These are phyloP conservation scores for Mus musculus DNA, from an alignment of 2,113 vertebrate species.

Conservation along the genomic window GRCm39 chr6:38582001-38582500, in stretches of 20 bases:
- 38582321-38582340: conserved; percentile 35
- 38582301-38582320: conserved; percentile 54
- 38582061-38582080: neutral
- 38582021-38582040: neutral
- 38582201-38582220: conserved; percentile 62
- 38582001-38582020: conserved; percentile 20
- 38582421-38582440: conserved; percentile 31
- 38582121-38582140: conserved; percentile 44
- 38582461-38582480: conserved; percentile 5
- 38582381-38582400: conserved; percentile 30
- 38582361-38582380: conserved; percentile 29
- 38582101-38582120: conserved; percentile 29
- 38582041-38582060: neutral
- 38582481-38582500: neutral
- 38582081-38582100: conserved; percentile 21
- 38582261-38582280: conserved; percentile 45
- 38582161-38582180: conserved; percentile 73
- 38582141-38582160: conserved; percentile 73
- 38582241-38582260: conserved; percentile 47
- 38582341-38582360: neutral
- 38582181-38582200: conserved; percentile 69
- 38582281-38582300: conserved; percentile 48
- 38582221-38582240: conserved; percentile 61
- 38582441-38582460: conserved; percentile 27
- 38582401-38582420: neutral